Base-by-base conservation (phyloP, 2,797 vertebrate species). In the Miopithecus talapoin region DNA sequence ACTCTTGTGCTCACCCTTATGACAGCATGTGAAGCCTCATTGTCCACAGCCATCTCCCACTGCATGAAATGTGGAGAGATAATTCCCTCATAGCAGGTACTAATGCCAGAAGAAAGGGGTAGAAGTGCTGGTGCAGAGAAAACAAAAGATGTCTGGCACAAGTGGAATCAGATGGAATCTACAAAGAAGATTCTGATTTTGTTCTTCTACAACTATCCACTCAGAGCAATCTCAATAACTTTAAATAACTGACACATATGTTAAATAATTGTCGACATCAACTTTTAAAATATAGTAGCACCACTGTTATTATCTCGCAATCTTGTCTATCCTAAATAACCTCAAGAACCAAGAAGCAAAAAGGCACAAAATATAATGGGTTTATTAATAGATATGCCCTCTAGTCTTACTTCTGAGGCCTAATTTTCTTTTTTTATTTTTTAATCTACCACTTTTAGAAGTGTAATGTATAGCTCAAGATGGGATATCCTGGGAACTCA, bases 101-200 rank as follows among this genome's bases (percentile, higher is more conserved):
- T 48, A 43, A 53, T 61, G 61, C 11, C 59, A 59, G 48, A 81
- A 85, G 36, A 90, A 68, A 59, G 17, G 39, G 39, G 16, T 57
- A 19, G 48, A 48, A 75, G 10, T 64, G 74, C 55, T 41, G 64
- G 9, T 41, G 6, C 74, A 13, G 74, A 43, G 41, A 68, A 89
- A 61, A 28, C n/a, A 89, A 41, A 36, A n/a, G 17, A 86, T 55
- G 12, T 46, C 24, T 36, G 33, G 76, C 39, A 39, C 10, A 70
- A 19, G 68, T 50, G 74, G 48, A 74, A 61, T 70, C n/a, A 59
- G 50, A 21, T 14, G 30, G 50, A 14, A 89, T 39, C n/a, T 79
- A 61, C 41, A 90, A 79, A 80, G 22, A 96, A 55, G 55, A 81
- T 70, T 93, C 33, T 89, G 39, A 64, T 70, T 86, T 85, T 90